Evolutionary conservation across 2,888 invertebrate species (phyloP), one percentile per base, ranked within the genome.

Genomic region (Slavum lentiscoides): DNA sequence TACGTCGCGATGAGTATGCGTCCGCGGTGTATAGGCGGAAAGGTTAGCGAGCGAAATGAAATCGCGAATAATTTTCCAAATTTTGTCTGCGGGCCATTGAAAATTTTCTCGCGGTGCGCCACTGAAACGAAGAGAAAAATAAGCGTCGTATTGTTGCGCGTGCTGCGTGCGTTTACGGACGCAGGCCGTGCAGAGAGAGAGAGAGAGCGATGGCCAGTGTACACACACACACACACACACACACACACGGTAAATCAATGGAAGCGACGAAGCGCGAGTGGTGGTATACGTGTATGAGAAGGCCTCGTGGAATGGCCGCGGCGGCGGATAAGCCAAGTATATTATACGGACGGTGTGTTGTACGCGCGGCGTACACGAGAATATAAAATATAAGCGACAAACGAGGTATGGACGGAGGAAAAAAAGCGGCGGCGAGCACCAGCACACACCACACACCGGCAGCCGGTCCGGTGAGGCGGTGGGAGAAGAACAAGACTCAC

Each of bases 221-320:
- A 30, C 30, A 30, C 30, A 30, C 30, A 30, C 30, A 30, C 30
- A 30, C 30, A 30, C 30, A 30, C 30, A 30, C 30, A 30, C 30
- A n/a, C n/a, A n/a, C 23, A 11, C 17, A 21, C 62, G 15, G 68
- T 76, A 76, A 76, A 76, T 76, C 76, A 76, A 76, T 68, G 68
- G 49, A 59, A 69, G 58, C 75, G 75, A 58, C 66, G 74, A 58
- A 55, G 66, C 55, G 66, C 74, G 74, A 37, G 66, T 55, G 53
- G n/a, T n/a, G 17, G 49, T 49, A 67, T 49, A 49, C 1, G 49
- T 13, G 11, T 39, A 39, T 39, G 7, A 21, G 21, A 68, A 69
- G 53, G 74, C 53, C 49, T 53, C 62, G 74, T 64, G 74, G 30
- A 75, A 67, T 67, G 75, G 39, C 75, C 68, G 59, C 39, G 59